Evolutionary conservation across 2,888 invertebrate genomes (phyloP).

Genomic region (Amphipoea oculea): DNA sequence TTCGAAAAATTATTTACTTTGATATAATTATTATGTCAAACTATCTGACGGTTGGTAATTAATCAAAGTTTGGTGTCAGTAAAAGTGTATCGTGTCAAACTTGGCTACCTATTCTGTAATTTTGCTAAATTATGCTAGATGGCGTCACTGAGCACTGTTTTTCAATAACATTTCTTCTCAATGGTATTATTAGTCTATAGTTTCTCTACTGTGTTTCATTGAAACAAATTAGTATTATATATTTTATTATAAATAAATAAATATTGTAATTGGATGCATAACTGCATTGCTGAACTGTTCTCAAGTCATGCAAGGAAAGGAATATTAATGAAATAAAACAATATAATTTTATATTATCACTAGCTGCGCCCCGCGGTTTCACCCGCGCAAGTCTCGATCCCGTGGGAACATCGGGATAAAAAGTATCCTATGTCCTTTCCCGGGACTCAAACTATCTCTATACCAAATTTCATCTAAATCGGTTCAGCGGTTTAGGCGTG

Average conservation of each 20-base stretch:
- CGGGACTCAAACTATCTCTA: too few relatives aligned
- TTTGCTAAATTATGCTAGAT: neutral
- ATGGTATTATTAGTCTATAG: neutral
- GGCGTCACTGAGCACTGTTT: neutral
- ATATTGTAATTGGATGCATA: neutral
- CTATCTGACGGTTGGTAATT: neutral
- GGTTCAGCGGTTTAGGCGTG: too few relatives aligned
- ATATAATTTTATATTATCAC: too few relatives aligned
- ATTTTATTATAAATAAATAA: too few relatives aligned
- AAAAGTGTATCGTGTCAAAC: neutral
- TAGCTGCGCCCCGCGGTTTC: too few relatives aligned
- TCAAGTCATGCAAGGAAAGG: neutral
- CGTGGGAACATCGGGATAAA: too few relatives aligned
- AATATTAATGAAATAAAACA: neutral
- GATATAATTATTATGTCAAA: neutral
- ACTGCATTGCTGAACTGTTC: neutral
- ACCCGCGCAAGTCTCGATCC: too few relatives aligned
- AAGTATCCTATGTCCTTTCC: too few relatives aligned
- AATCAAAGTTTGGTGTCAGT: neutral
- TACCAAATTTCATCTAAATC: too few relatives aligned
- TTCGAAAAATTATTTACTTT: too few relatives aligned
- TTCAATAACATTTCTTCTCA: neutral
- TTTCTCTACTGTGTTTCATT: neutral
- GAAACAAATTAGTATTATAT: too few relatives aligned
- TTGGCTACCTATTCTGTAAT: neutral